Evolutionary conservation across 2,113 vertebrate genomes (phyloP).

Genomic region (Illadopsis cleaveri): DNA sequence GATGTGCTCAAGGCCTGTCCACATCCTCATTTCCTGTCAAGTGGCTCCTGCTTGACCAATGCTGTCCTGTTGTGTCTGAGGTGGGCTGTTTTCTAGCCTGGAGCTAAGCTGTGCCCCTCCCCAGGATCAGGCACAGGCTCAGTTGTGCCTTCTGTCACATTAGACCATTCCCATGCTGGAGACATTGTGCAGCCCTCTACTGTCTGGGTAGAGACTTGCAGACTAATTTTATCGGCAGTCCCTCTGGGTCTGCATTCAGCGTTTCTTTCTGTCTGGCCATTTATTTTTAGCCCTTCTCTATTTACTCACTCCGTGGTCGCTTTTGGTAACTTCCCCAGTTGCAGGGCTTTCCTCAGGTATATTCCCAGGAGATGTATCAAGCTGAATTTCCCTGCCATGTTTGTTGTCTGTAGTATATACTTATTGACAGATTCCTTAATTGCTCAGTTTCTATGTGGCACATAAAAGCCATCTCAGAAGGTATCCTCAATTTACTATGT

Average conservation of each 20-base stretch:
- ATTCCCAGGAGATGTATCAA: not conserved
- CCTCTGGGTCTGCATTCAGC: not conserved
- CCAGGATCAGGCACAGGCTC: not conserved
- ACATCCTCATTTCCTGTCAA: not conserved
- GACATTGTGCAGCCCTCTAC: not conserved
- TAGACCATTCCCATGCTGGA: not conserved
- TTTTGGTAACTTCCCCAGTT: not conserved
- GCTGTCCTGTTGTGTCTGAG: not conserved
- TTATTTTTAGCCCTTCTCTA: not conserved
- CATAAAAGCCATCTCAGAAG: not conserved
- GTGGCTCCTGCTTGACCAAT: not conserved
- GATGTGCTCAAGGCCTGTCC: not conserved
- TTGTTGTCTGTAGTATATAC: not conserved
- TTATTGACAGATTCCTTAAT: not conserved
- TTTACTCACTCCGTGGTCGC: not conserved
- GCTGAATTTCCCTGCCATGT: not conserved
- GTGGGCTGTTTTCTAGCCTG: not conserved
- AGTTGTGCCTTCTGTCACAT: not conserved
- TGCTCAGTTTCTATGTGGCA: accelerated
- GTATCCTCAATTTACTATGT: not conserved
- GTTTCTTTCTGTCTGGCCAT: not conserved
- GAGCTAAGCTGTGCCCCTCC: not conserved
- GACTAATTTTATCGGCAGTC: not conserved
- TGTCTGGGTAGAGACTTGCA: not conserved
- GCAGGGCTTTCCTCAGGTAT: not conserved